Evolutionary conservation across 2,797 vertebrate genomes (phyloP).

Genomic region (Amblyopsis hoosieri): DNA sequence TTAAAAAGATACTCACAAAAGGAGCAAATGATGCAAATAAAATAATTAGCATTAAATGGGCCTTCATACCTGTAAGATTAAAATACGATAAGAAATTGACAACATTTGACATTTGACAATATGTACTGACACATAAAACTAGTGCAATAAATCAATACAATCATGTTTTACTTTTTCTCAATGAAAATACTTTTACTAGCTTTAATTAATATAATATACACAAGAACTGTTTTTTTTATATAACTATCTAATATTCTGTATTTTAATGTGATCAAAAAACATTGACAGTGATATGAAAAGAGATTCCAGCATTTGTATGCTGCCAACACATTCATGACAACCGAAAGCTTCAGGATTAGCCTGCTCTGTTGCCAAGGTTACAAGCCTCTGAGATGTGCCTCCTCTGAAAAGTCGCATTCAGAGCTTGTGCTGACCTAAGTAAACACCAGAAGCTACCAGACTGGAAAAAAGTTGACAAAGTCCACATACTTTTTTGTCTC

Average conservation of each 20-base stretch:
- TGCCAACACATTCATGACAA: slow-evolving; percentile 48
- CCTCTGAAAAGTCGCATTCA: slow-evolving; percentile 77
- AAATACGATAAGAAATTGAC: not conserved
- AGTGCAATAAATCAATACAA: not conserved
- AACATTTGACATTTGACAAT: not conserved
- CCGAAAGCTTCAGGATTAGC: slow-evolving; percentile 36
- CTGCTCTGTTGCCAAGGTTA: slow-evolving; percentile 63
- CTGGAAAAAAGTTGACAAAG: slow-evolving; percentile 79
- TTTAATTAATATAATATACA: too few relatives aligned
- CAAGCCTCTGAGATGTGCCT: slow-evolving; percentile 53
- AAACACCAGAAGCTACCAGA: slow-evolving; percentile 80
- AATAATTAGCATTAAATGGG: slow-evolving; percentile 58
- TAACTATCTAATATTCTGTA: slow-evolving; percentile 1
- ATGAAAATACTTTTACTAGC: too few relatives aligned
- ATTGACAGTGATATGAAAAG: not conserved
- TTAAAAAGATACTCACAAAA: slow-evolving; percentile 66
- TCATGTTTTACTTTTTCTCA: too few relatives aligned
- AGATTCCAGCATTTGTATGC: slow-evolving; percentile 57
- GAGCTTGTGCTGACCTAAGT: slow-evolving; percentile 58
- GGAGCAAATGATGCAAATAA: slow-evolving; percentile 65
- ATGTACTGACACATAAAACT: not conserved
- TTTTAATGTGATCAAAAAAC: not conserved
- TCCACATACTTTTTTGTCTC: slow-evolving; percentile 74
- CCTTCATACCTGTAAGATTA: slow-evolving; percentile 73
- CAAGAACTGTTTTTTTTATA: too few relatives aligned